Base-by-base conservation (phyloP, 1,140 invertebrate species). In the Asobara japonica region DNA sequence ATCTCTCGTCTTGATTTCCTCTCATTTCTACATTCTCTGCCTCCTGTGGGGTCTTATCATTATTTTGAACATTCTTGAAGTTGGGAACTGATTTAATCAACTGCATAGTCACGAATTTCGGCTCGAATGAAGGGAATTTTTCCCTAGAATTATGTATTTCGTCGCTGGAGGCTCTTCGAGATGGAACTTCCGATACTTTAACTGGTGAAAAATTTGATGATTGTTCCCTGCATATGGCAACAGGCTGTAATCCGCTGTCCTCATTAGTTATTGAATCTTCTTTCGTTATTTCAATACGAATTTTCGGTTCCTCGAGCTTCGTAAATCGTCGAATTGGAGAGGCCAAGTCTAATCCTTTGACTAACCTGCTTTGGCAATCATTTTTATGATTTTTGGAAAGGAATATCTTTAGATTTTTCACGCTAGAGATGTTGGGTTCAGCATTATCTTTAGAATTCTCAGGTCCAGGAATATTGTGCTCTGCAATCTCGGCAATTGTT, bases 311-410 rank as follows among this genome's bases (percentile, higher is more conserved):
- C 27, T 30, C 20, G 2, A 51, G 31, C 16, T 30, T 30, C 10
- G 13, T 7, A 27, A 38, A 31, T 11, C 16, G 31, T 60, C 20
- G 29, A 41, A 3, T 38, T 16, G 70, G 64, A 60, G 60, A 72
- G 29, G 70, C 70, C 36, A 72, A 66, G 38, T 72, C 70, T 11
- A 72, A 48, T 18, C 70, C 48, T 29, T 72, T 56, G 6, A 72
- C 13, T 13, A 45, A 1, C 41, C 22, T 8, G 20, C 60, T 70
- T 27, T 64, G 36, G 0, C 62, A 20, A 45, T 67, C 66, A 38
- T 61, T 70, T 6, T 11, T 13, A n/a, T 30, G 18, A 18, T 73
- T 31, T 45, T 31, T 65, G 20, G 61, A 62, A n/a, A 71, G 65
- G n/a, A 71, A 48, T 29, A 20, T 38, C 61, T 29, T 51, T 25